phyloP scores from a whole-genome alignment of 2,888 invertebrate genomes.

The Euplexia lucipara region DNA sequence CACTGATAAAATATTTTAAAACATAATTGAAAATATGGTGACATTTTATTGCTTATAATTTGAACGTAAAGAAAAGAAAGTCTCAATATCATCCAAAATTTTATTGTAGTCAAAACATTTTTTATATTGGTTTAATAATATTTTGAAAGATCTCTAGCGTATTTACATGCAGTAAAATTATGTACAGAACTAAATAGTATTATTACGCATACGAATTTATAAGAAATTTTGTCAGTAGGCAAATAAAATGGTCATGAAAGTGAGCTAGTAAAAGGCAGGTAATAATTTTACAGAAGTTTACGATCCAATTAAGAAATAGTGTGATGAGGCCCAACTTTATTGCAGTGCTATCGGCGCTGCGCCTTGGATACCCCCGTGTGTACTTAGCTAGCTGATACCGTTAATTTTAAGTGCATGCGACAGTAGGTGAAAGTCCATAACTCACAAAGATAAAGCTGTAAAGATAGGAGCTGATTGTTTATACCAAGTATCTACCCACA shows the following conservation, averaged over 20 bases:
- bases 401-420: conserved; percentile 64
- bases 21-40: conserved; percentile 62
- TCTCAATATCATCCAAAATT: conserved; percentile 42
- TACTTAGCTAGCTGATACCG: conserved; percentile 55
- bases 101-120: conserved; percentile 38
- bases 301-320: conserved; percentile 80
- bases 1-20: conserved; percentile 62
- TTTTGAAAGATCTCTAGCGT: conserved; percentile 48
- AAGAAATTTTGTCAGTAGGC: conserved; percentile 66
- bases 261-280: conserved; percentile 70
- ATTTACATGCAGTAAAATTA: conserved; percentile 64
- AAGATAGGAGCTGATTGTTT: conserved; percentile 46
- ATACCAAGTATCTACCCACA: conserved; percentile 18
- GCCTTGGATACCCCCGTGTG: conserved; percentile 62
- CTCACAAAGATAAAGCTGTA: conserved; percentile 50
- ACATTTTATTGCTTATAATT: conserved; percentile 63
- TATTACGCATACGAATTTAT: conserved; percentile 62
- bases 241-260: conserved; percentile 74
- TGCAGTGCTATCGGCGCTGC: conserved; percentile 69
- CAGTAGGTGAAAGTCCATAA: conserved; percentile 48
- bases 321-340: conserved; percentile 77
- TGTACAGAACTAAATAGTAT: conserved; percentile 36
- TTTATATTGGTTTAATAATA: conserved; percentile 51
- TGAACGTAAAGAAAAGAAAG: conserved; percentile 58
- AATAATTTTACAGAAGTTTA: conserved; percentile 77